Evolutionary conservation across 2,113 vertebrate species (phyloP).

Genomic region (Ceyx melanurus): DNA sequence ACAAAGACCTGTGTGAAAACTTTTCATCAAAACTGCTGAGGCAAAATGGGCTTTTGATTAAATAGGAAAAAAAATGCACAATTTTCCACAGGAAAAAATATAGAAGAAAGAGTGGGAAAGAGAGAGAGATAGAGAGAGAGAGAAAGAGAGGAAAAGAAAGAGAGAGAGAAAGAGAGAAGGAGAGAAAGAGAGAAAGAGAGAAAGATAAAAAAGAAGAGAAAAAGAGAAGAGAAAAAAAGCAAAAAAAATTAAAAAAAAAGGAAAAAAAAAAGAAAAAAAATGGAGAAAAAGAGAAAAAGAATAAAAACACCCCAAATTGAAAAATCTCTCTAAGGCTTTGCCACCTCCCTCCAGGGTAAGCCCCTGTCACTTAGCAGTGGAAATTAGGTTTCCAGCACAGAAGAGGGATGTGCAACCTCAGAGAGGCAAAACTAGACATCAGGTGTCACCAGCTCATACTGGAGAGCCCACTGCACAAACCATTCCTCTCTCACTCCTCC

Average conservation of each 20-base stretch:
- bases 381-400: not conserved
- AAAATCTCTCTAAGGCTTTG: not conserved
- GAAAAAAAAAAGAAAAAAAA: no score
- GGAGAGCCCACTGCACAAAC: not conserved
- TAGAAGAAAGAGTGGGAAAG: no score
- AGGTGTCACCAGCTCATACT: not conserved
- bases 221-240: no score
- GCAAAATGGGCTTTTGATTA: constrained; percentile 14
- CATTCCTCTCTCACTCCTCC: not conserved
- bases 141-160: no score
- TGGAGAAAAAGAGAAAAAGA: no score
- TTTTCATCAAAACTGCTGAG: not conserved
- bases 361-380: not conserved
- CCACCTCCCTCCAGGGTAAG: not conserved
- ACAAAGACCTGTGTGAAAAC: not conserved
- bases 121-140: no score
- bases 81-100: not conserved
- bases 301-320: rapidly evolving
- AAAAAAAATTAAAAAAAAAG: no score
- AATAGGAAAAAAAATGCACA: not conserved
- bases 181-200: no score
- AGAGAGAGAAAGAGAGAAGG: no score
- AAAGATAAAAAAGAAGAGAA: no score
- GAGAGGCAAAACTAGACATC: not conserved
- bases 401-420: not conserved